Percentiles rank a stretch among this genome's conserved stretches.
Evolutionary conservation across 2,113 vertebrate genomes (phyloP).

Genomic region (Leiothrix lutea): DNA sequence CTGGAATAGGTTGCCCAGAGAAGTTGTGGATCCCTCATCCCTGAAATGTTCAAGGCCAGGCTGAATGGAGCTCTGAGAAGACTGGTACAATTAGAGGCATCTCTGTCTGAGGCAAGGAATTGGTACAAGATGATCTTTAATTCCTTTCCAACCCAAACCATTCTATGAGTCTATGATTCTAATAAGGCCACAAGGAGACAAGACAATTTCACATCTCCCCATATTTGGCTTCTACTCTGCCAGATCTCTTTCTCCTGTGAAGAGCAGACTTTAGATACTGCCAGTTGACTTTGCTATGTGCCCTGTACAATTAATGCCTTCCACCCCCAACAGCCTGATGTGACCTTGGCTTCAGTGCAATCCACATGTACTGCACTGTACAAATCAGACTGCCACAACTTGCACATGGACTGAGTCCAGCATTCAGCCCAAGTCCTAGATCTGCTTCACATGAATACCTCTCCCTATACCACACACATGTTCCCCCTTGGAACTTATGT

Average conservation of each 20-base stretch:
- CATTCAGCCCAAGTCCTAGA: neutral
- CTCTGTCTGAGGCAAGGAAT: neutral
- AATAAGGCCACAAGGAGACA: neutral
- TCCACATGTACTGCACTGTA: accelerated
- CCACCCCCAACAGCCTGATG: neutral
- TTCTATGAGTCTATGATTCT: neutral
- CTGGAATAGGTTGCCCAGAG: neutral
- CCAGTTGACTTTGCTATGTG: accelerated
- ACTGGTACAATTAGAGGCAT: neutral
- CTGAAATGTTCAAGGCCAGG: neutral
- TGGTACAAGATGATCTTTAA: neutral
- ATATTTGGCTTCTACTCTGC: neutral
- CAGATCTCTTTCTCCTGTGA: neutral
- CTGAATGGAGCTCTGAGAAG: neutral
- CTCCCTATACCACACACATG: neutral
- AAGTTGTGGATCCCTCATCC: neutral
- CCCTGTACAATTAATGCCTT: neutral
- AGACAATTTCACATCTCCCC: neutral
- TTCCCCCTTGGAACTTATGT: neutral
- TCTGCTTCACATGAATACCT: neutral
- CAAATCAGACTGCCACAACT: neutral
- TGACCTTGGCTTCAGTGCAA: neutral
- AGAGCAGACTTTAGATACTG: neutral
- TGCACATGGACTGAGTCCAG: neutral
- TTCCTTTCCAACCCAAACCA: neutral